Percentiles rank a stretch among this genome's conserved stretches.
These are phyloP conservation scores for Dinomys branickii DNA, from an alignment of 2,113 vertebrate genomes.

Conservation along the genomic window DNA sequence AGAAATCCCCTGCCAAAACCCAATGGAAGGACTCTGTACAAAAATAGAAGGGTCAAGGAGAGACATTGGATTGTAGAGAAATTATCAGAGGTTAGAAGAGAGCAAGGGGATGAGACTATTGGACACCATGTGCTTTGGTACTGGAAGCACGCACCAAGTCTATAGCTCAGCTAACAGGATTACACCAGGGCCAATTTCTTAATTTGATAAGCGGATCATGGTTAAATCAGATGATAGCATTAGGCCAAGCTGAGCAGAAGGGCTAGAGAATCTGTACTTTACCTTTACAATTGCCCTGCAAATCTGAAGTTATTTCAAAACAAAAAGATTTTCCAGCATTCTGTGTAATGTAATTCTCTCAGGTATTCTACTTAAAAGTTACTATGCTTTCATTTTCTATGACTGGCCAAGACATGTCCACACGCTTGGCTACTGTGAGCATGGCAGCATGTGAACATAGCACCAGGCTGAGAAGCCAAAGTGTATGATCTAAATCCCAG, in stretches of 20 bases:
- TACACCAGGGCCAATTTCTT: background rate
- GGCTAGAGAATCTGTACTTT: background rate
- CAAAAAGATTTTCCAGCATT: background rate
- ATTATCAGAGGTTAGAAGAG: background rate
- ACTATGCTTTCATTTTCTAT: background rate
- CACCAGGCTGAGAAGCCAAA: background rate
- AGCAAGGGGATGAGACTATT: background rate
- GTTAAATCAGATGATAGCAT: background rate
- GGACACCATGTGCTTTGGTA: background rate
- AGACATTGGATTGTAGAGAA: background rate
- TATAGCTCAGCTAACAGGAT: background rate
- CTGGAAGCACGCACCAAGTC: background rate
- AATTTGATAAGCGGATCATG: background rate
- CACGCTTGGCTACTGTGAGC: background rate
- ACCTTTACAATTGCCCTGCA: background rate
- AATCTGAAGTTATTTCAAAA: slow-evolving; percentile 41
- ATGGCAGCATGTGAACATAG: background rate
- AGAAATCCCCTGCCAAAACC: background rate
- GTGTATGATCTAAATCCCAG: background rate
- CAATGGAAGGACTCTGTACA: background rate
- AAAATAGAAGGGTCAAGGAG: background rate
- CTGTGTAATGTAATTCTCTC: background rate
- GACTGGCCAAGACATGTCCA: background rate
- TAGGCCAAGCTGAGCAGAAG: background rate
- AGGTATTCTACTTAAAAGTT: background rate